Evolutionary conservation across 2,797 vertebrate genomes (phyloP), one percentile per base, ranked within the genome.

Genomic region (Thalassophryne amazonica): DNA sequence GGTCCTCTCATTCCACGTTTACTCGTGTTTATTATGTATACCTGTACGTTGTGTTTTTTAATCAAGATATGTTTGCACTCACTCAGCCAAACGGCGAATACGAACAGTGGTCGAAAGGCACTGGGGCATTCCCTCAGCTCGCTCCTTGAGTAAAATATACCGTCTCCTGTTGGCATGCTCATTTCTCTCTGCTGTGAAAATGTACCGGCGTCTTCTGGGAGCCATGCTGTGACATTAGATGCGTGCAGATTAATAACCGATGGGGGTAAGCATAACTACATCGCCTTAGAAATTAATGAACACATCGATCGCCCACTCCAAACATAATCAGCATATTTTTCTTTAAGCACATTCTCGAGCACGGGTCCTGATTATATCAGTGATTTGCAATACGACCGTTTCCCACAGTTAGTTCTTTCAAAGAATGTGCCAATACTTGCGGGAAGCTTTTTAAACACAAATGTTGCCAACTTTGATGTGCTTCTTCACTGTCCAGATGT

Each of bases 381-480:
- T 25, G 4, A 24, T 52, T 49, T 37, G 17, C 42, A 42, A 16
- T 41, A 25, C 50, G 14, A 5, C 46, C 39, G 45, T 48, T 54
- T 54, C 25, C 47, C 47, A 45, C 45, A 42, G 45, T 43, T 19
- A 17, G 32, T 24, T 48, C 20, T 13, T 33, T 48, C 43, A 38
- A 38, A 49, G 36, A 56, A 50, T 21, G 11, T 51, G 43, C 58
- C 66, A 55, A 54, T 68, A 39, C 45, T 46, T 43, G 41, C 8
- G 23, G 31, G 34, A 47, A 56, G 46, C 19, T 22, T 52, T 71
- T 69, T 45, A 73, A 71, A 73, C 40, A 31, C 61, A 46, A 31
- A 59, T 63, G 68, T 42, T 39, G 54, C 53, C 75, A 81, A 60
- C 76, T 82, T 85, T 86, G 81, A 87, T 78, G 75, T 83, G 60